phyloP scores from a whole-genome alignment of 2,888 invertebrate genomes.

The Beris morrisii region DNA sequence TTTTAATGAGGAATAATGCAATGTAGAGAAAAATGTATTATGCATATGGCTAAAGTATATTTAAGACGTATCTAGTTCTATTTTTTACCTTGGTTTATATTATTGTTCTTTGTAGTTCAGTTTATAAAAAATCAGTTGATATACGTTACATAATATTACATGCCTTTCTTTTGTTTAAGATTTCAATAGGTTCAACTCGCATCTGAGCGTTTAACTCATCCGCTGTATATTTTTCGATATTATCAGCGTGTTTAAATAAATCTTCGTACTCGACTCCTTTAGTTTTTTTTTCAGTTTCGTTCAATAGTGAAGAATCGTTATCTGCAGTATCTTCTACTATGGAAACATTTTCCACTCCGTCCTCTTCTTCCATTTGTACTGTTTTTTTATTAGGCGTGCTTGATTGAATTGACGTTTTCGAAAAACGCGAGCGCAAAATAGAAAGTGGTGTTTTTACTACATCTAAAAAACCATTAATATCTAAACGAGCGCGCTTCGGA shows the following conservation, averaged over 20 bases:
- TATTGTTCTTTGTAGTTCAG: background rate
- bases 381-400: slow-evolving; percentile 44
- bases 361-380: slow-evolving; percentile 12
- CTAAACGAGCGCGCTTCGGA: slow-evolving; percentile 51
- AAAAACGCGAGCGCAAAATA: slow-evolving; percentile 49
- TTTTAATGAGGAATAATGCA: too few species aligned
- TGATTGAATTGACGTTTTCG: slow-evolving; percentile 47
- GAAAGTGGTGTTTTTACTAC: slow-evolving; percentile 50
- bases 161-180: slow-evolving; percentile 41
- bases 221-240: background rate
- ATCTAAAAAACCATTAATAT: slow-evolving; percentile 47
- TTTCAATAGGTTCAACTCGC: slow-evolving; percentile 43
- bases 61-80: background rate
- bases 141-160: slow-evolving; percentile 43
- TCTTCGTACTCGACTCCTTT: background rate
- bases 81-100: background rate
- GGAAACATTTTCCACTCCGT: slow-evolving; percentile 32
- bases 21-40: too few species aligned
- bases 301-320: background rate
- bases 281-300: background rate
- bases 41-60: too few species aligned
- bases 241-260: background rate
- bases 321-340: slow-evolving; percentile 6
- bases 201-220: slow-evolving; percentile 40
- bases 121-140: background rate